Base-by-base conservation (phyloP, 2,113 vertebrate genomes). In the Illadopsis cleaveri region DNA sequence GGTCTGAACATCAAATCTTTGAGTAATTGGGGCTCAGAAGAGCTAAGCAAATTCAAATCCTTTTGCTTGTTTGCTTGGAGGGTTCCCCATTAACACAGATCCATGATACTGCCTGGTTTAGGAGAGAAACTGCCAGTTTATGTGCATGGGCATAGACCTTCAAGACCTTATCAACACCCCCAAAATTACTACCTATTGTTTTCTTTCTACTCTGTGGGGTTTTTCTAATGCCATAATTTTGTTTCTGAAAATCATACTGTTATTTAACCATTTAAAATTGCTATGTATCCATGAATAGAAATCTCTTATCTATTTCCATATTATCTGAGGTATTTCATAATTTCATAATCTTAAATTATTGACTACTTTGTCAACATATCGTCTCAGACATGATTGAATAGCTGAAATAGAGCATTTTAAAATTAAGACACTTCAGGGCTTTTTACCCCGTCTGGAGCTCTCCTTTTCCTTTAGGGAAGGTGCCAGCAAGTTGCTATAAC, bases 221-320 rank as follows among this genome's bases (percentile, higher is more conserved):
- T 48, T 44, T 42, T 23, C 33, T 20, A n/a, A 44, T 60, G 24
- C 9, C 12, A 16, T 44, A 14, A 28, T 83, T 84, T 86, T 51
- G 1, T 51, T 90, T 54, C 77, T 60, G 37, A 66, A 71, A 66
- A 31, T 16, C 25, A 14, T 10, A 6, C 28, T 37, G 17, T 48
- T 65, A 30, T 78, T 82, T 82, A 60, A 5, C 37, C 57, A 35
- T 45, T 87, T 87, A 27, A 69, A 81, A 42, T 57, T 50, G 4
- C 12, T 47, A 1, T 3, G 0, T 60, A 24, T 6, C 5, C 7
- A 0, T 4, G 3, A 53, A 50, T 17, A 30, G 10, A 27, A n/a
- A 45, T 68, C 4, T 80, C 18, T 30, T 58, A 22, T 2, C 2
- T 50, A 40, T 77, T 90, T 85, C 17, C 73, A 47, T 16, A 3